These are phyloP conservation scores for Acleris cristana DNA, from an alignment of 2,888 invertebrate genomes.

Conservation along the genomic window DNA sequence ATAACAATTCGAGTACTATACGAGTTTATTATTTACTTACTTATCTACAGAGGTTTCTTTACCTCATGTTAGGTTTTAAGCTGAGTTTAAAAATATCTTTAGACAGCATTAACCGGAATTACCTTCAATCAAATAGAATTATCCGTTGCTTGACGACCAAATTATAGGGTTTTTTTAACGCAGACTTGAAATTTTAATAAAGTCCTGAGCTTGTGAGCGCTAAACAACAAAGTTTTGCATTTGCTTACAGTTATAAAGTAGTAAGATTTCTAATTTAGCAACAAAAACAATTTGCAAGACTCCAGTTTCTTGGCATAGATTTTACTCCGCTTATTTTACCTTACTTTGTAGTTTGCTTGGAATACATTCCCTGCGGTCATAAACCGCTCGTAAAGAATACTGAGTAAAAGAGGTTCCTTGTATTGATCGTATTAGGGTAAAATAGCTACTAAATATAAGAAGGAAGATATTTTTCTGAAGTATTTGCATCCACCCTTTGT, in stretches of 20 bases:
- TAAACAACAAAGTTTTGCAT: no score
- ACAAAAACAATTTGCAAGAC: constrained; percentile 4
- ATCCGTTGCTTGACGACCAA: no score
- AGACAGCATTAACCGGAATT: no score
- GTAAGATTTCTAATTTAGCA: constrained; percentile 13
- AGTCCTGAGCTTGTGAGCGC: no score
- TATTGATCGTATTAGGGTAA: constrained; percentile 29
- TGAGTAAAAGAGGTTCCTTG: constrained; percentile 22
- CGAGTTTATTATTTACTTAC: no score
- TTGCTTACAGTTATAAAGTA: not conserved
- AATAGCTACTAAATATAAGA: constrained; percentile 25
- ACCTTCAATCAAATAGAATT: no score
- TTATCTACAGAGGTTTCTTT: no score
- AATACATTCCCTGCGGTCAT: constrained; percentile 22
- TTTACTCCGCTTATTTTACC: constrained; percentile 6
- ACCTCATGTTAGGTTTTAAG: no score
- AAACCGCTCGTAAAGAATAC: constrained; percentile 31
- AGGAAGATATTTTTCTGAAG: not conserved
- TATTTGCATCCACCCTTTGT: not conserved
- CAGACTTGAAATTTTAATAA: no score
- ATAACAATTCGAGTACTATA: no score
- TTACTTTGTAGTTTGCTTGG: constrained; percentile 30
- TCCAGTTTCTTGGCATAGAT: not conserved
- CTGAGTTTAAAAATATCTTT: no score
- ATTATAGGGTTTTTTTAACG: no score